These are phyloP conservation scores for Scytalopus superciliaris DNA, from an alignment of 2,113 vertebrate species.

Conservation along the genomic window DNA sequence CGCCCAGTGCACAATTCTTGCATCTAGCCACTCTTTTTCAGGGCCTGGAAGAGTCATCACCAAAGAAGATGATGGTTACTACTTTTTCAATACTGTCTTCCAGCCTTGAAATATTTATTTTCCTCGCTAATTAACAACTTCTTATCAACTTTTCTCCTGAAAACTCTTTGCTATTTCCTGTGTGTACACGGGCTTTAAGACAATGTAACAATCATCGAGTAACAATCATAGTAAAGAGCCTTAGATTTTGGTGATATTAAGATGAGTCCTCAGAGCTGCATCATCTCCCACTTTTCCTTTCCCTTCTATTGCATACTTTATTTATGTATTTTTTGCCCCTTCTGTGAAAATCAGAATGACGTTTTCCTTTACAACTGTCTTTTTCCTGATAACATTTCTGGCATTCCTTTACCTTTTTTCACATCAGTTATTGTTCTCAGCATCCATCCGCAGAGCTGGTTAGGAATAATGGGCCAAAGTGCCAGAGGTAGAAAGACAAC, in stretches of 20 bases:
- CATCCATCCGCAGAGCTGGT: neutral
- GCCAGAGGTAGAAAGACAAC: neutral
- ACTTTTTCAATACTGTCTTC: neutral
- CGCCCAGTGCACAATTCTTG: neutral
- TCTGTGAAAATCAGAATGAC: neutral
- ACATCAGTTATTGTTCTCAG: neutral
- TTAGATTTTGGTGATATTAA: neutral
- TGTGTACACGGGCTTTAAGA: neutral
- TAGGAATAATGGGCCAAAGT: neutral
- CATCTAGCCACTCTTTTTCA: neutral
- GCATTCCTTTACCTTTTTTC: neutral
- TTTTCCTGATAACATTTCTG: neutral
- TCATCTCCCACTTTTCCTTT: neutral
- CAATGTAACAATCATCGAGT: neutral
- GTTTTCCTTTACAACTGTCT: neutral
- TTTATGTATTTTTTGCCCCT: neutral
- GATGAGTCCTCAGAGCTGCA: neutral
- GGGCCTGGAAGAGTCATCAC: neutral
- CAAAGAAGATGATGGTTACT: neutral
- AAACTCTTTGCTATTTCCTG: neutral
- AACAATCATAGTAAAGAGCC: neutral
- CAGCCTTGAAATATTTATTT: neutral
- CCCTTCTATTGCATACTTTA: neutral
- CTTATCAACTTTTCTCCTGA: neutral
- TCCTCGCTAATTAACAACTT: neutral